Evolutionary conservation across 2,113 vertebrate genomes (phyloP).

Genomic region (Bambusicola thoracicus): DNA sequence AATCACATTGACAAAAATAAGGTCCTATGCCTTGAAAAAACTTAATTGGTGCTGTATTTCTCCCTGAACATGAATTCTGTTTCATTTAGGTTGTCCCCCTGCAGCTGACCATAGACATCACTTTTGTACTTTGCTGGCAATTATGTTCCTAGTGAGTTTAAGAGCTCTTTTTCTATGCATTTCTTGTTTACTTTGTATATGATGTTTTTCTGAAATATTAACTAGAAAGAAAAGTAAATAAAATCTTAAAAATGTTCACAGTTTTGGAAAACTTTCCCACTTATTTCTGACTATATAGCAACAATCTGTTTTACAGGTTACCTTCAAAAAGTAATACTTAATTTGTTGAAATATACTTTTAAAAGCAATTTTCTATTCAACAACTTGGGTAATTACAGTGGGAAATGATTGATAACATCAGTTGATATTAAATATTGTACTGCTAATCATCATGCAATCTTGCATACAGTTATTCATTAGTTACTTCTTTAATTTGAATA

Average conservation of each 20-base stretch:
- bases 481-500: constrained; percentile 65
- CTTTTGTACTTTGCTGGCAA: not conserved
- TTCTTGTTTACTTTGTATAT: not conserved
- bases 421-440: constrained; percentile 60
- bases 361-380: constrained; percentile 64
- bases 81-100: rapidly evolving
- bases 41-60: not conserved
- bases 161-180: not conserved
- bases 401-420: constrained; percentile 65
- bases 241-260: not conserved
- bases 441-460: constrained; percentile 60
- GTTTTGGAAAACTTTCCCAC: not conserved
- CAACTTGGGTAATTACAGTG: constrained; percentile 55
- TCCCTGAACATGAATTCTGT: not conserved
- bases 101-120: not conserved
- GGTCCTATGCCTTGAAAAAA: rapidly evolving
- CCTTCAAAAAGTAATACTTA: constrained; percentile 34
- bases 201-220: not conserved
- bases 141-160: not conserved
- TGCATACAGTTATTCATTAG: constrained; percentile 64
- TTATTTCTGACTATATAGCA: not conserved
- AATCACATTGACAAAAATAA: not conserved
- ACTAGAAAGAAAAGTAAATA: not conserved
- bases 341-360: constrained; percentile 55
- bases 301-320: not conserved